phyloP scores from a whole-genome alignment of 2,888 invertebrate species.

The Lasioglossum oenotherae region DNA sequence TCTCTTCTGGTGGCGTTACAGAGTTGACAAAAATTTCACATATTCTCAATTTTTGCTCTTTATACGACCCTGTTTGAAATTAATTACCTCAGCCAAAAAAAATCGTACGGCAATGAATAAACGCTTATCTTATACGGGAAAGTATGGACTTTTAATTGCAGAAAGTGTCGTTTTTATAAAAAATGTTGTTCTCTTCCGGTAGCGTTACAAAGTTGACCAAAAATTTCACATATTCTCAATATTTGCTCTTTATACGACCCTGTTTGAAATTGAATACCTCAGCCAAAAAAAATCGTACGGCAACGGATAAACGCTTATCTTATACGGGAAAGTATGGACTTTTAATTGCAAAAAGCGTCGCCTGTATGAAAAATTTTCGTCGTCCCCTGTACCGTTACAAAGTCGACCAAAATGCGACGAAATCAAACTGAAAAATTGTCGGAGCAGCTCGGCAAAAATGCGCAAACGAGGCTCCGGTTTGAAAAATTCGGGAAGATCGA shows the following conservation, averaged over 20 bases:
- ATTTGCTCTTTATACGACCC: background rate
- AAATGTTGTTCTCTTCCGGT: background rate
- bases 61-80: background rate
- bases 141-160: background rate
- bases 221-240: background rate
- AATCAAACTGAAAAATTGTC: background rate
- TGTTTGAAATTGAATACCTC: background rate
- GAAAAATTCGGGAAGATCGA: background rate
- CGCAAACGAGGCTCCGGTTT: background rate
- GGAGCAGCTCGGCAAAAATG: background rate
- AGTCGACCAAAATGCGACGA: background rate
- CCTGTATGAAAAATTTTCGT: background rate
- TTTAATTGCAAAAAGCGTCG: background rate
- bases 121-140: background rate
- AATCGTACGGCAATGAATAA: background rate
- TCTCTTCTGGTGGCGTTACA: background rate
- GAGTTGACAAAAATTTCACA: background rate
- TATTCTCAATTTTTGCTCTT: background rate
- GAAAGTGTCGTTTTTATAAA: background rate
- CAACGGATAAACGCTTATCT: background rate
- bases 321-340: background rate
- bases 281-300: background rate
- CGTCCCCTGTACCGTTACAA: background rate
- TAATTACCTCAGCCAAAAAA: background rate
- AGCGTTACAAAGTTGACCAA: background rate